A percentile compares a stretch with the other conserved stretches of the same genome.
phyloP scores from a whole-genome alignment of 2,113 vertebrate species.

The Ptilonorhynchus violaceus region DNA sequence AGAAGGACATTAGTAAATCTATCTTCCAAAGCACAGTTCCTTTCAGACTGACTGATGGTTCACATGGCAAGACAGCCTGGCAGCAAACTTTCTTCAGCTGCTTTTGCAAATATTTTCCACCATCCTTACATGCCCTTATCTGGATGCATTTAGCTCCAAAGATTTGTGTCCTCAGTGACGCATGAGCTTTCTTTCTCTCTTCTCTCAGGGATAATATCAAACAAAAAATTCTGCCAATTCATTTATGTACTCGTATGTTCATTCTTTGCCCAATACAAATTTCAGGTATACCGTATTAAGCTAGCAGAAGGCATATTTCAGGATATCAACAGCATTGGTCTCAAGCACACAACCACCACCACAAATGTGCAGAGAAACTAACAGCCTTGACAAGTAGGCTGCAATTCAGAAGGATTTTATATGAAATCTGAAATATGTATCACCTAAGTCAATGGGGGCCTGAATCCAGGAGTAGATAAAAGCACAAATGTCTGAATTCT shows the following conservation, averaged over 20 bases:
- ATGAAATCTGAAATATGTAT: not conserved
- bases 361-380: not conserved
- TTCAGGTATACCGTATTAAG: not conserved
- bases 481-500: not conserved
- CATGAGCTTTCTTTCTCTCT: not conserved
- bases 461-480: not conserved
- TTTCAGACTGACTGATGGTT: not conserved
- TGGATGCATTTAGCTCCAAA: not conserved
- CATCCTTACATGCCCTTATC: not conserved
- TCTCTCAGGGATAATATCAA: not conserved
- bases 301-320: not conserved
- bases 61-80: not conserved
- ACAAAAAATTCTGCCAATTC: not conserved
- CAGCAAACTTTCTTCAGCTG: not conserved
- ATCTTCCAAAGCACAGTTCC: not conserved
- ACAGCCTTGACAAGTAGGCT: not conserved
- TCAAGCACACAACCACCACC: not conserved
- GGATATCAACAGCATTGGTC: not conserved
- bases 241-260: not conserved
- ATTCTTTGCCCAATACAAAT: not conserved
- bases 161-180: not conserved
- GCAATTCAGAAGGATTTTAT: not conserved
- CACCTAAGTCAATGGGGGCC: not conserved
- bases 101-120: slow-evolving; percentile 15
- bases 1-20: not conserved